Evolutionary conservation across 2,797 vertebrate genomes (phyloP).

Genomic region (Mormyrops attenuatus): DNA sequence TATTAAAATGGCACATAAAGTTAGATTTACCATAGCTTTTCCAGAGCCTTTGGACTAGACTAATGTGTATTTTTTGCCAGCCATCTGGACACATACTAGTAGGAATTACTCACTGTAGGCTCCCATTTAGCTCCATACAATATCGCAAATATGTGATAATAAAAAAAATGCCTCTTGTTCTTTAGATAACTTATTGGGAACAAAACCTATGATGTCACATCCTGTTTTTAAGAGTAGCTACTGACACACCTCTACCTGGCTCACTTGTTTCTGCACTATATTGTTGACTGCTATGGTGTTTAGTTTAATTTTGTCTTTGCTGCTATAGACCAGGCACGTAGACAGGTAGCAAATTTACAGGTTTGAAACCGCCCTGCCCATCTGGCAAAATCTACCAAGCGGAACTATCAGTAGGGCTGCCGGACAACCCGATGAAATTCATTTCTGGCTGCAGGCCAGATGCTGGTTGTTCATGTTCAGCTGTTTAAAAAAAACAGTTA

Average conservation of each 20-base stretch:
- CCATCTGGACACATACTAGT: not conserved
- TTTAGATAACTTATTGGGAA: not conserved
- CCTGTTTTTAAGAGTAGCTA: not conserved
- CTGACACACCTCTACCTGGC: not conserved
- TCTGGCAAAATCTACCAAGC: not conserved
- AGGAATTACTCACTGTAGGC: not conserved
- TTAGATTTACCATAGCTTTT: not conserved
- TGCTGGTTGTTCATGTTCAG: not conserved
- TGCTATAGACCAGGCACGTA: not conserved
- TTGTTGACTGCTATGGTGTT: not conserved
- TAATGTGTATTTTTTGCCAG: not conserved
- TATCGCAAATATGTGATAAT: not conserved
- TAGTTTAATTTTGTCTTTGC: not conserved
- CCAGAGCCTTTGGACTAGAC: not conserved
- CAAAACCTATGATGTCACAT: not conserved
- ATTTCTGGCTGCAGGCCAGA: not conserved
- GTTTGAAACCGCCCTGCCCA: not conserved
- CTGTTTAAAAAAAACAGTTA: not conserved
- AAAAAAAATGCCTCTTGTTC: not conserved
- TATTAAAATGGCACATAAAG: not conserved
- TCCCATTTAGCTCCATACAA: not conserved
- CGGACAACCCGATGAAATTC: not conserved
- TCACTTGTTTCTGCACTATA: not conserved
- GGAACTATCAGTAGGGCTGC: not conserved
- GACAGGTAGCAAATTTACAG: not conserved